Base-by-base conservation (phyloP, 1,140 invertebrate genomes). In the Eurytemora carolleeae region DNA sequence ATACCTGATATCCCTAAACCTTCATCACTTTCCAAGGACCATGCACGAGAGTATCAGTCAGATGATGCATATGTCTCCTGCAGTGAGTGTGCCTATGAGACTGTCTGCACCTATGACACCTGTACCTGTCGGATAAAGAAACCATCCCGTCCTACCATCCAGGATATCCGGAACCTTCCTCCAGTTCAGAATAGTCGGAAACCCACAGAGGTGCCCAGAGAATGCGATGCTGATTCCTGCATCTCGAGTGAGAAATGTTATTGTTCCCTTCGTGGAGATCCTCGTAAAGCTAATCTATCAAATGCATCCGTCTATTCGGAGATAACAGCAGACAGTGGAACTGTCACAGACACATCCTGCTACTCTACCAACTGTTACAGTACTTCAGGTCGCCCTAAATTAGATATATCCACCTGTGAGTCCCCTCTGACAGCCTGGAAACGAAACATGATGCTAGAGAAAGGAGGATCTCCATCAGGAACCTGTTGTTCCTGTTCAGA, bases 181-280 rank as follows among this genome's bases (percentile, higher is more conserved):
- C n/a, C n/a, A n/a, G n/a, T 54, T 54, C 53, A 18, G 12, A 54
- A 54, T 21, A 54, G 19, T 12, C 53, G 18, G 21, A 2, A 54
- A 12, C 53, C 61, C 59, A 72, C 77, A 70, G 66, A 66, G 53
- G n/a, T 55, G 22, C 44, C 79, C 59, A 82, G 84, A 67, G 78
- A 79, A 1, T 89, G 85, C 69, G 86, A 88, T 67, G 85, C 85
- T 0, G 86, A 89, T 67, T 86, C 83, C 66, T 89, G 86, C 69
- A 79, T 83, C 0, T 86, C 87, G 61, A 86, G 83, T 69, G 87
- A 87, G 68, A 88, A 88, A 69, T 91, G 87, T 69, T 91, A 91
- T 68, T 91, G 87, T 70, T 71, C 71, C 15, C 63, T 72, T 18
- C 67, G 54, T 17, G 26, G 26, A 17, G 23, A 57, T 31, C 61